Conservation (phyloP, 37 sponge, comb jelly and placozoan genomes). For the Spongilla lacustris region DNA sequence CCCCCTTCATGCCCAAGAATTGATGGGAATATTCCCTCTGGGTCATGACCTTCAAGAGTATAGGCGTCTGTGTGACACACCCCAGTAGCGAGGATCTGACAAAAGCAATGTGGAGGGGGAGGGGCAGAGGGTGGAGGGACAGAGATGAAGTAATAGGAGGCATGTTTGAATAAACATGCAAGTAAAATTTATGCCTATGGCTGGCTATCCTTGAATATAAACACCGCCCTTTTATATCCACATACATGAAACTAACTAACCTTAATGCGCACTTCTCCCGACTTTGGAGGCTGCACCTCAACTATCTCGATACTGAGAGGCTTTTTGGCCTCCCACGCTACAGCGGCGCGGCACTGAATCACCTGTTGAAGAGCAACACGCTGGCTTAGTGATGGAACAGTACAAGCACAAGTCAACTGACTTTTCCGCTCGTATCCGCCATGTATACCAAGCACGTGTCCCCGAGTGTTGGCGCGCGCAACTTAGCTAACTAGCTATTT, state of each 20-base stretch:
- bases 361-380: conserved; percentile 27
- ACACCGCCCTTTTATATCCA: no score
- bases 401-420: background rate
- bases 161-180: background rate
- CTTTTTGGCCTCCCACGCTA: conserved; percentile 88
- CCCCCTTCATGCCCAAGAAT: conserved; percentile 97
- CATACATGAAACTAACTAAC: no score
- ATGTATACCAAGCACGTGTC: background rate
- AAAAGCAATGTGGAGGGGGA: background rate
- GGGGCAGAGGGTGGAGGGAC: background rate
- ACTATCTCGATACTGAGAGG: conserved; percentile 86
- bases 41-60: conserved; percentile 82
- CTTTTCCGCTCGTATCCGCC: conserved; percentile 21
- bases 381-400: background rate
- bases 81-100: conserved; percentile 74
- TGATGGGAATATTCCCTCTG: conserved; percentile 89
- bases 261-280: conserved; percentile 93
- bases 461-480: no score
- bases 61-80: conserved; percentile 97
- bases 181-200: no score
- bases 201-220: no score
- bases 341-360: conserved; percentile 85
- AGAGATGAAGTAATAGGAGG: background rate
- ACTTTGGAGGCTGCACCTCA: conserved; percentile 90
- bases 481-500: no score